Evolutionary conservation across 2,797 vertebrate species (phyloP).

Genomic region (Vespertilio murinus): DNA sequence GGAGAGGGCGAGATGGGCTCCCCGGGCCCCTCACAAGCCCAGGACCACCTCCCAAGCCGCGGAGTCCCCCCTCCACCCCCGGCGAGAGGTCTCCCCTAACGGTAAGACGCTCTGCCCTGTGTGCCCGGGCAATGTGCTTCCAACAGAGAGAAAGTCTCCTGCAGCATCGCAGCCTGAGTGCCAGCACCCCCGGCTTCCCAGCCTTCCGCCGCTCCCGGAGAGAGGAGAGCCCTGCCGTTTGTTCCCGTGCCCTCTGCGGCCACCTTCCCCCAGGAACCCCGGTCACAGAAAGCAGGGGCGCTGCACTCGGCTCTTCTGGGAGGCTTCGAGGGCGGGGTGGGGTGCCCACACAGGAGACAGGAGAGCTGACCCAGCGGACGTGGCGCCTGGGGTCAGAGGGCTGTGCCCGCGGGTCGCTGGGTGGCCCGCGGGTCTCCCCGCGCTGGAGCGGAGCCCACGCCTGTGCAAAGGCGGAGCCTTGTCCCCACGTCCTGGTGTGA

Average conservation of each 20-base stretch:
- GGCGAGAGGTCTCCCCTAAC: background rate
- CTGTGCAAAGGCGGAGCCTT: background rate
- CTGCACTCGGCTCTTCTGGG: background rate
- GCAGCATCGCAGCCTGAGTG: conserved; percentile 50
- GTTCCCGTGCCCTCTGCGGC: background rate
- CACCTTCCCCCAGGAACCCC: background rate
- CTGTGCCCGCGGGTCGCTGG: rapidly evolving
- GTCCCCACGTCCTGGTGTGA: background rate
- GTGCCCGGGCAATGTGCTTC: background rate
- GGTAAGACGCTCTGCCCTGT: conserved; percentile 10
- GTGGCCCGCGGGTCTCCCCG: background rate
- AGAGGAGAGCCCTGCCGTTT: conserved; percentile 38
- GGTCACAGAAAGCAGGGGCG: background rate
- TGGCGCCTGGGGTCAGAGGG: background rate
- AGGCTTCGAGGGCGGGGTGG: background rate
- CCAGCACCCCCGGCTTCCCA: conserved; percentile 37
- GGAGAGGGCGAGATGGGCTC: background rate
- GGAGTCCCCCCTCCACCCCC: rapidly evolving
- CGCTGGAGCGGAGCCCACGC: background rate
- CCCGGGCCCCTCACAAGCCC: rapidly evolving
- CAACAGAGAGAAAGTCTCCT: conserved; percentile 55
- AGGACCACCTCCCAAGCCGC: background rate
- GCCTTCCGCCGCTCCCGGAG: conserved; percentile 63
- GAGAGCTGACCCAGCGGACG: background rate
- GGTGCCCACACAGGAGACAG: background rate